Conservation (phyloP, 2,888 invertebrate species). For the Augochlorella aurata region DNA sequence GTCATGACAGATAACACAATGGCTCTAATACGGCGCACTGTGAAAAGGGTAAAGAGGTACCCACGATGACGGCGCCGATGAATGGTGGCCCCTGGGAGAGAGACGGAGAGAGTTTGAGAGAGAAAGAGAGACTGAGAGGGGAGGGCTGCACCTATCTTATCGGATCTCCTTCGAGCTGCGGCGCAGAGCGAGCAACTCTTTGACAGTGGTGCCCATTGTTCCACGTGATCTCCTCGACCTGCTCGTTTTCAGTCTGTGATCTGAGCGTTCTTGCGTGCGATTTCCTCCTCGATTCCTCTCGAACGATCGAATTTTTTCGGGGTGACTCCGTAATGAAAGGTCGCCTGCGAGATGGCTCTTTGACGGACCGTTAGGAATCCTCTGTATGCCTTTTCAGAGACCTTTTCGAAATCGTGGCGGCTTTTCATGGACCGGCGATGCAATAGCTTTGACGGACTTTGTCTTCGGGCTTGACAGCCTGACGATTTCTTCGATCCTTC, state of each 20-base stretch:
- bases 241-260: constrained; percentile 42
- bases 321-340: constrained; percentile 20
- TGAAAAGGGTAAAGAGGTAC: constrained; percentile 75
- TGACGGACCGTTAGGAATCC: constrained; percentile 14
- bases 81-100: constrained; percentile 64
- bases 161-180: constrained; percentile 74
- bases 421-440: neutral
- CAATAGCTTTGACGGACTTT: neutral
- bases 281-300: constrained; percentile 31
- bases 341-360: neutral
- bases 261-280: constrained; percentile 30
- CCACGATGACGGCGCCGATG: constrained; percentile 73
- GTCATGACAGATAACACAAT: constrained; percentile 80
- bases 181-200: constrained; percentile 68
- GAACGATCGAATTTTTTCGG: constrained; percentile 1
- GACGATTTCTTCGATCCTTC: neutral
- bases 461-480: neutral
- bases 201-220: constrained; percentile 76
- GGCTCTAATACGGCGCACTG: constrained; percentile 77
- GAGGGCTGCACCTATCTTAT: constrained; percentile 74
- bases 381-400: neutral
- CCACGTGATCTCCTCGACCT: constrained; percentile 56
- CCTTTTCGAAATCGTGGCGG: neutral
- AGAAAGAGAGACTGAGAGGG: constrained; percentile 31
- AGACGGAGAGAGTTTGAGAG: constrained; percentile 29